These are phyloP conservation scores for Napeogenes sylphis DNA, from an alignment of 2,888 invertebrate genomes.

Conservation along the genomic window DNA sequence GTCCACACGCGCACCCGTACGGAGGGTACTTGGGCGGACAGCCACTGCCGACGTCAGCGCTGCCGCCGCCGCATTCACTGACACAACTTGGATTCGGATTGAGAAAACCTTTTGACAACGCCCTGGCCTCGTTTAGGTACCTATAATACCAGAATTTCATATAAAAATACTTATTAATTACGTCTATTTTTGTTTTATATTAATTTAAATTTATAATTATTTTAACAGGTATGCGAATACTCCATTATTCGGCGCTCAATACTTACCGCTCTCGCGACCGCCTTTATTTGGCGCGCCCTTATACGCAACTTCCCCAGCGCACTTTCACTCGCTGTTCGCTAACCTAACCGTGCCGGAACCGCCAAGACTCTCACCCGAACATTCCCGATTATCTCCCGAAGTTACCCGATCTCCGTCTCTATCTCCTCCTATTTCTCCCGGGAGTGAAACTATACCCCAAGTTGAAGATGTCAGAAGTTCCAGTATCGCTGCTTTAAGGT, in stretches of 20 bases:
- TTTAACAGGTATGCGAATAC: constrained; percentile 62
- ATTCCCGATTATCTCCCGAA: constrained; percentile 50
- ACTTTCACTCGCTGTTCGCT: constrained; percentile 91
- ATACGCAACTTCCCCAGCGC: constrained; percentile 73
- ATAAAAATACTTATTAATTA: constrained; percentile 2
- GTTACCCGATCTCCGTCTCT: constrained; percentile 56
- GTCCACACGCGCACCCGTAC: constrained; percentile 93
- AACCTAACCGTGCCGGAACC: constrained; percentile 81
- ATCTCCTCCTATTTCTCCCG: constrained; percentile 77
- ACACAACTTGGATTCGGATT: constrained; percentile 85
- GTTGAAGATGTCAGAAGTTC: constrained; percentile 86
- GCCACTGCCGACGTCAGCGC: constrained; percentile 80
- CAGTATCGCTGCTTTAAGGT: constrained; percentile 90
- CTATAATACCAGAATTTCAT: neutral
- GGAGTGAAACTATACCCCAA: constrained; percentile 69
- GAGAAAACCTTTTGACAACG: constrained; percentile 83
- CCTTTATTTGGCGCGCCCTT: constrained; percentile 66
- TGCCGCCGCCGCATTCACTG: constrained; percentile 86
- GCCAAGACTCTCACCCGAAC: constrained; percentile 61
- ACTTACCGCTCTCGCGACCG: constrained; percentile 61
- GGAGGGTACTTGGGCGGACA: constrained; percentile 86
- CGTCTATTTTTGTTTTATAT: neutral
- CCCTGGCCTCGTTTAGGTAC: constrained; percentile 85
- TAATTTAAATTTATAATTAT: neutral
- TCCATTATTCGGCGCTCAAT: constrained; percentile 65